Conservation (phyloP, 2,888 invertebrate genomes). For the Octodonta nipae region DNA sequence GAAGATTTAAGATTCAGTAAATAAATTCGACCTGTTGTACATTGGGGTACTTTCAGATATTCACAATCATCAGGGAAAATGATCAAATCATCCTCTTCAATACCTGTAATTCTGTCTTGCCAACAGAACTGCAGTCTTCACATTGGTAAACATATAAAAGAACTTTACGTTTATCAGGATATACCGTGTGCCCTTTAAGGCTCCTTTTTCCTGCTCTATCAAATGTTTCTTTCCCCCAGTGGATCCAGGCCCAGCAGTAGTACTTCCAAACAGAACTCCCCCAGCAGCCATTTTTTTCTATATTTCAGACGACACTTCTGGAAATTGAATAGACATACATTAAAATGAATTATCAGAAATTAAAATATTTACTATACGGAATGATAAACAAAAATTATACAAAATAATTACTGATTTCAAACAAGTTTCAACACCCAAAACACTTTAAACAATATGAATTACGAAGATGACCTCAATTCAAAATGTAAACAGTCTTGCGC, state of each 20-base stretch:
- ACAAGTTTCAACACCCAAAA: too few relatives aligned
- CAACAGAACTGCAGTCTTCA: constrained; percentile 99
- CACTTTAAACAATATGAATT: too few relatives aligned
- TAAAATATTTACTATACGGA: too few relatives aligned
- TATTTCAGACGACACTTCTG: too few relatives aligned
- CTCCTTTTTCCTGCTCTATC: constrained; percentile 96
- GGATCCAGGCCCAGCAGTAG: constrained; percentile 61
- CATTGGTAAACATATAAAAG: constrained; percentile 88
- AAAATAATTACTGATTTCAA: too few relatives aligned
- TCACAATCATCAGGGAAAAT: constrained; percentile 99
- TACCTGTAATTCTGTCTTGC: constrained; percentile 83
- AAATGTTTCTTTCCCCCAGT: constrained; percentile 78
- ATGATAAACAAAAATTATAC: too few relatives aligned
- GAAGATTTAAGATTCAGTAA: constrained; percentile 92
- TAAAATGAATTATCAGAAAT: too few relatives aligned
- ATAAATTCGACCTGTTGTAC: constrained; percentile 91
- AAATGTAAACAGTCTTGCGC: too few relatives aligned
- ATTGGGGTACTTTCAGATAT: constrained; percentile 85
- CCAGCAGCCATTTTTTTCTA: constrained; percentile 48
- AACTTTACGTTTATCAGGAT: constrained; percentile 90
- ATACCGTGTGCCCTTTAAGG: constrained; percentile 72
- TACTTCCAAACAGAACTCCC: constrained; percentile 62
- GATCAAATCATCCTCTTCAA: constrained; percentile 91
- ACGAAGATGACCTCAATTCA: too few relatives aligned
- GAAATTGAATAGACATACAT: too few relatives aligned